A percentile compares a stretch with the other conserved stretches of the same genome.
Conservation (phyloP, 2,888 invertebrate genomes). For the Cephus pulcher region DNA sequence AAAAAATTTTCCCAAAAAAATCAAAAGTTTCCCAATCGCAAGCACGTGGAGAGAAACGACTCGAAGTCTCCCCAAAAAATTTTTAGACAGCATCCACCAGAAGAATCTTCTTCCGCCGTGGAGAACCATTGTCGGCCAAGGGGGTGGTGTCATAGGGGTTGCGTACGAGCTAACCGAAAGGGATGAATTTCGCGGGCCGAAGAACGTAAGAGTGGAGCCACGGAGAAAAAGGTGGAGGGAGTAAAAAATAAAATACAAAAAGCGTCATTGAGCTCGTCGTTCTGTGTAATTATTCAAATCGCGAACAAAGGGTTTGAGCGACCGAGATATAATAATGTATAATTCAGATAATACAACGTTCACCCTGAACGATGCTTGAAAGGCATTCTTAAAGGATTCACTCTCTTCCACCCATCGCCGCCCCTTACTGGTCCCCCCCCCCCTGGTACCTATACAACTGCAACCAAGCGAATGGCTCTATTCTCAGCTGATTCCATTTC, state of each 20-base stretch:
- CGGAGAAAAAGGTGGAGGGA: slow-evolving; percentile 13
- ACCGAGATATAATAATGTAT: slow-evolving; percentile 35
- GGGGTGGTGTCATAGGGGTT: too few species aligned
- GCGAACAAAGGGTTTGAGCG: slow-evolving; percentile 31
- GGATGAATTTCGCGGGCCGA: too few species aligned
- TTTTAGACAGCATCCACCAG: too few species aligned
- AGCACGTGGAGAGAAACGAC: too few species aligned
- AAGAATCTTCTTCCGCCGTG: too few species aligned
- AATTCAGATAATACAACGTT: slow-evolving; percentile 40
- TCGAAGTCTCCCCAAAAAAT: too few species aligned
- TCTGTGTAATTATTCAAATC: slow-evolving; percentile 39
- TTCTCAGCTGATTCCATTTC: slow-evolving; percentile 16
- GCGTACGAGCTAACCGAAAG: too few species aligned
- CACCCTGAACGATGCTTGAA: slow-evolving; percentile 24
- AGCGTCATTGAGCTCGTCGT: slow-evolving; percentile 20
- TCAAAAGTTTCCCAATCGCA: too few species aligned
- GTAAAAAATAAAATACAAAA: slow-evolving; percentile 19
- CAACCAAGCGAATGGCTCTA: slow-evolving; percentile 27
- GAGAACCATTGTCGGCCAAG: too few species aligned
- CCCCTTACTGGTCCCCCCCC: slow-evolving; percentile 1
- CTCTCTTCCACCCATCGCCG: slow-evolving; percentile 1
- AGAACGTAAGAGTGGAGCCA: slow-evolving; percentile 5
- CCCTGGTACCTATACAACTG: slow-evolving; percentile 13
- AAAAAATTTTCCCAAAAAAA: too few species aligned
- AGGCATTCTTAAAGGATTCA: slow-evolving; percentile 21